Conservation (phyloP, 2,797 vertebrate genomes). For the Geotrypetes seraphini region DNA sequence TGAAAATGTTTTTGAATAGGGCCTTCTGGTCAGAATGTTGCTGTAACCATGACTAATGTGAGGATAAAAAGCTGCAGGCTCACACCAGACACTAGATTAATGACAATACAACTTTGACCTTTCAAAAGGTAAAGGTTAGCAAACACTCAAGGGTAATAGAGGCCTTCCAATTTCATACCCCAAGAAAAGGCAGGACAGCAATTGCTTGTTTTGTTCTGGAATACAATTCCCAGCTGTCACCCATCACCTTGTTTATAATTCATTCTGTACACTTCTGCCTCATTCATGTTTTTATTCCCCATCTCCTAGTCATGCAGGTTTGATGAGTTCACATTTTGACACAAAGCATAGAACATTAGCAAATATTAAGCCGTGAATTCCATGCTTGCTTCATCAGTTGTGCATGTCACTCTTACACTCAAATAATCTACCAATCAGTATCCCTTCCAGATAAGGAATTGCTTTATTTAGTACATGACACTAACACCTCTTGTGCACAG, state of each 20-base stretch:
- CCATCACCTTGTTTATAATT: slow-evolving; percentile 5
- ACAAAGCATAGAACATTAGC: neutral
- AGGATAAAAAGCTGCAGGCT: slow-evolving; percentile 39
- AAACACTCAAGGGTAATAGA: slow-evolving; percentile 32
- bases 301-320: rapidly evolving
- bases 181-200: slow-evolving; percentile 23
- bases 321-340: neutral
- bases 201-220: slow-evolving; percentile 29
- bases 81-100: slow-evolving; percentile 34
- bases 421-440: no score
- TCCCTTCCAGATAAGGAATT: no score
- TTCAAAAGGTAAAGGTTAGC: slow-evolving; percentile 38
- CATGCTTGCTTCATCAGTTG: no score
- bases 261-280: slow-evolving; percentile 14
- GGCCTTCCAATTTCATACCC: slow-evolving; percentile 43
- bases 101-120: slow-evolving; percentile 43
- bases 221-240: slow-evolving; percentile 34
- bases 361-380: slow-evolving; percentile 8
- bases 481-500: no score
- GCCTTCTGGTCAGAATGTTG: slow-evolving; percentile 14
- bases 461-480: no score
- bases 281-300: neutral
- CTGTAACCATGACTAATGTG: slow-evolving; percentile 22
- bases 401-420: no score
- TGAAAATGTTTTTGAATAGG: no score